These are phyloP conservation scores for Musca domestica DNA, from an alignment of 1,140 invertebrate species.

Conservation along the genomic window DNA sequence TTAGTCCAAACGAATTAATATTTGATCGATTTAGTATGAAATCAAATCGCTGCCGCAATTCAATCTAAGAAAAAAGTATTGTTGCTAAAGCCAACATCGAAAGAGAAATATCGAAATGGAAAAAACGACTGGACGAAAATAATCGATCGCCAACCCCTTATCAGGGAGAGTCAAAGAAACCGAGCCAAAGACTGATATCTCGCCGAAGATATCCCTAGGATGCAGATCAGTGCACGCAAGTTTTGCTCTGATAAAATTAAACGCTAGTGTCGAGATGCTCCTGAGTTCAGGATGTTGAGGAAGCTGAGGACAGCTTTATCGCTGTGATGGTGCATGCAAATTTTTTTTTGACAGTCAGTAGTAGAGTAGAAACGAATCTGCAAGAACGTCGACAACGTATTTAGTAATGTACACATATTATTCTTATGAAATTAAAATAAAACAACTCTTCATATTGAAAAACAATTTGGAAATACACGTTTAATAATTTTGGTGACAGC, in stretches of 20 bases:
- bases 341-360: too few species aligned
- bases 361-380: too few species aligned
- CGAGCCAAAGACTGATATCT: not conserved
- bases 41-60: slow-evolving; percentile 4
- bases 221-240: not conserved
- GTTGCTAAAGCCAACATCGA: not conserved
- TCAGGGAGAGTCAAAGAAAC: not conserved
- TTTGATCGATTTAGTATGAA: slow-evolving; percentile 7
- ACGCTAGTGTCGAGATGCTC: not conserved
- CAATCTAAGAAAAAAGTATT: not conserved
- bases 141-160: not conserved
- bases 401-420: too few species aligned
- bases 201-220: not conserved
- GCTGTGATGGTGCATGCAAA: too few species aligned
- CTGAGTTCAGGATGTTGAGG: not conserved
- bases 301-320: not conserved
- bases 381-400: too few species aligned
- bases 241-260: slow-evolving; percentile 7
- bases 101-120: not conserved
- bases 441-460: too few species aligned
- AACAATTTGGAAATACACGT: too few species aligned
- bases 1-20: slow-evolving; percentile 17
- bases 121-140: slow-evolving; percentile 4
- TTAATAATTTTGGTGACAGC: too few species aligned
- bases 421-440: too few species aligned